Evolutionary conservation across 1,140 invertebrate species (phyloP).

Genomic region (Pantala flavescens): DNA sequence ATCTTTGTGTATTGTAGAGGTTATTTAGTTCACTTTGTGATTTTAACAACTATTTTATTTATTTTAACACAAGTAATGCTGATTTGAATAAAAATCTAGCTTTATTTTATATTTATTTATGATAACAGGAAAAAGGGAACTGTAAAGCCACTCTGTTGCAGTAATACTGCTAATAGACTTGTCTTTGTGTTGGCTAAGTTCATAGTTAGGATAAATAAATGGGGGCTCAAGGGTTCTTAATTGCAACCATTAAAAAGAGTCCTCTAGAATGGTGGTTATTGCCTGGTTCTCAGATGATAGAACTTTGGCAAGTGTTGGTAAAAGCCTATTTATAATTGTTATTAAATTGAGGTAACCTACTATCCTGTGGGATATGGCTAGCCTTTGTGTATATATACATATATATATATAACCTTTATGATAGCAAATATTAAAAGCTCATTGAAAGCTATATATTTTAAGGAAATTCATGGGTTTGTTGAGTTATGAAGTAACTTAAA

Average conservation of each 20-base stretch:
- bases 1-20: no score
- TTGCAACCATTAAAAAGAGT: not conserved
- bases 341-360: not conserved
- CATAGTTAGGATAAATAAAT: not conserved
- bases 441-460: slow-evolving; percentile 9
- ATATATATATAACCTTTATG: not conserved
- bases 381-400: not conserved
- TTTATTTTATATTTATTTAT: no score
- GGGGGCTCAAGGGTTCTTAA: not conserved
- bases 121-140: no score
- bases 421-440: not conserved
- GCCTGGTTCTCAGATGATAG: not conserved
- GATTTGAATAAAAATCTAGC: no score
- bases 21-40: no score
- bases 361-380: no score
- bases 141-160: no score
- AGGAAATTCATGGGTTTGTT: not conserved
- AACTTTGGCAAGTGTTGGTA: not conserved
- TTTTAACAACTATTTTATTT: no score
- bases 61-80: no score
- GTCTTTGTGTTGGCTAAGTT: no score
- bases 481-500: not conserved
- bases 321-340: slow-evolving; percentile 10
- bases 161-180: no score
- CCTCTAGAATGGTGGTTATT: slow-evolving; percentile 9